Conservation (phyloP, 1,140 invertebrate genomes). For the Cylas formicarius region DNA sequence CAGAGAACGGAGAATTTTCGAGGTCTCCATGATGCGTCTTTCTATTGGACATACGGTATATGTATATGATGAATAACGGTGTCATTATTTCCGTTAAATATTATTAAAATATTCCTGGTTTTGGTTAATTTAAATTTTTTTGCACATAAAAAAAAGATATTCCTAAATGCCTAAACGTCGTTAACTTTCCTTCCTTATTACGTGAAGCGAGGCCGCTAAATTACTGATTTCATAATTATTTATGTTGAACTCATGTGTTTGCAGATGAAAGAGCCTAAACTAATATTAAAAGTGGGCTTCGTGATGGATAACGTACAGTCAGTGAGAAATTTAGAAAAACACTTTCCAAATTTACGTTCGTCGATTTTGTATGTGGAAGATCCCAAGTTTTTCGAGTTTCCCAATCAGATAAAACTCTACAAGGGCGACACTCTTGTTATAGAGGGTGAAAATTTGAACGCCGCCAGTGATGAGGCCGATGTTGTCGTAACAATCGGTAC, state of each 20-base stretch:
- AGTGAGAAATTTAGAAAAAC: conserved; percentile 80
- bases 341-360: conserved; percentile 70
- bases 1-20: no score
- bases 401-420: conserved; percentile 77
- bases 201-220: no score
- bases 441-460: conserved; percentile 86
- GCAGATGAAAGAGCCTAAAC: conserved; percentile 42
- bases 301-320: conserved; percentile 91
- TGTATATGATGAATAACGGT: no score
- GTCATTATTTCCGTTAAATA: no score
- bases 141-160: no score
- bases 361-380: conserved; percentile 86
- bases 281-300: conserved; percentile 75
- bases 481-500: conserved; percentile 89
- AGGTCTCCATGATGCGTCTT: no score
- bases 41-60: no score
- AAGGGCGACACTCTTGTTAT: conserved; percentile 94
- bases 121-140: no score
- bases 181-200: no score
- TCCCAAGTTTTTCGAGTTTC: conserved; percentile 84
- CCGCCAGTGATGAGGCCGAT: conserved; percentile 86
- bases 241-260: conserved; percentile 9
- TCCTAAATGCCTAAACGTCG: no score
- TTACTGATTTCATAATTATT: conserved; percentile 1
- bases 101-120: no score